A percentile compares a stretch with the other conserved stretches of the same genome.
Evolutionary conservation across 2,888 invertebrate genomes (phyloP).

Genomic region (Lobophora halterata): DNA sequence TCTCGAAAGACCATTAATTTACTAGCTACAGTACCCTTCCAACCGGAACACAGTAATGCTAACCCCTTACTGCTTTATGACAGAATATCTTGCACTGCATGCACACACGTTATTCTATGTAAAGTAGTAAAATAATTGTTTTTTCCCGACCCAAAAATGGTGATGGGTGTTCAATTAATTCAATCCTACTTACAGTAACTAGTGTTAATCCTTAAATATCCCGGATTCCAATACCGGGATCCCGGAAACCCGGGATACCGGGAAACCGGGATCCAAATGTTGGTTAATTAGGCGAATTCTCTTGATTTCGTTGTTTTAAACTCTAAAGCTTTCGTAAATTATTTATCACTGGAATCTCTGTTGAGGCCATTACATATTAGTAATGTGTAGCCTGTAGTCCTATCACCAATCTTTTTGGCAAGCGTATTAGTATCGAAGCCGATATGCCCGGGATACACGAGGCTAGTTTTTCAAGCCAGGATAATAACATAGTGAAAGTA

Average conservation of each 20-base stretch:
- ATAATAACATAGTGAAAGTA: too few relatives aligned
- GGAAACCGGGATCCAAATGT: constrained; percentile 23
- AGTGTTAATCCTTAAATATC: constrained; percentile 22
- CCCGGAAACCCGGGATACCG: constrained; percentile 8
- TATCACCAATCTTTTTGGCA: too few relatives aligned
- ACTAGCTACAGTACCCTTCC: too few relatives aligned
- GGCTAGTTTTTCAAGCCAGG: too few relatives aligned
- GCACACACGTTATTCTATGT: too few relatives aligned
- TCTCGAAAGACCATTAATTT: too few relatives aligned
- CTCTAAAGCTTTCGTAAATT: constrained; percentile 31
- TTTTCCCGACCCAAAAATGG: background rate
- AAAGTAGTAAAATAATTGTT: too few relatives aligned
- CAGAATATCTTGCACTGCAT: too few relatives aligned
- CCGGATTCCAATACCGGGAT: constrained; percentile 17
- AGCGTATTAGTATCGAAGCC: too few relatives aligned
- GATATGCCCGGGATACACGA: too few relatives aligned
- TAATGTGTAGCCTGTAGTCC: constrained; percentile 24
- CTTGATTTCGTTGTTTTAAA: constrained; percentile 25
- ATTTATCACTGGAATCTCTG: constrained; percentile 28
- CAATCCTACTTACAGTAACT: constrained; percentile 14
- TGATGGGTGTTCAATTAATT: constrained; percentile 6
- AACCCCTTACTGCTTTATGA: too few relatives aligned
- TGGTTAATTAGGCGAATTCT: constrained; percentile 27
- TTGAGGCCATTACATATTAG: constrained; percentile 20
- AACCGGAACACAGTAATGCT: too few relatives aligned